Evolutionary conservation across 2,797 vertebrate species (phyloP), one percentile per base, ranked within the genome.

Genomic region (Falco berigora): DNA sequence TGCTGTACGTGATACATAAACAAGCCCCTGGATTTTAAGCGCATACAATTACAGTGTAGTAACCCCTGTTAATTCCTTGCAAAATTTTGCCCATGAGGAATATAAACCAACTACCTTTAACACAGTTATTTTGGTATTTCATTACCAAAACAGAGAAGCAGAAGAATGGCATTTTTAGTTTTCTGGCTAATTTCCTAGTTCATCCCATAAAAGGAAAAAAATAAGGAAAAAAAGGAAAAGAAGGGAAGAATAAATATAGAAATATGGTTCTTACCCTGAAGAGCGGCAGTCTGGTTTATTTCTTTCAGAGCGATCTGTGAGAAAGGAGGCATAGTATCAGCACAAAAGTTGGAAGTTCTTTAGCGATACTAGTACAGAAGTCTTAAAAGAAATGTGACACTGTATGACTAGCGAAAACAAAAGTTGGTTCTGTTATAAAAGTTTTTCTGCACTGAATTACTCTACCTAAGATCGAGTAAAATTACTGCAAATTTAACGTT

Each of bases 221-320:
- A 8, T 19, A 40, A 49, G 36, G 5, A 44, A 44, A 89, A 94
- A 84, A 92, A 28, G 3, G 10, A 63, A 42, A 63, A 40, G 5
- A 81, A 84, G 4, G 3, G 25, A 85, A 91, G 24, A 93, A 95
- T 76, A 90, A 95, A 90, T 56, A 91, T 32, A 94, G 53, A 91
- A 96, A 96, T 66, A 87, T 4, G 78, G 56, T 90, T 97, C 98
- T 97, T 98, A 99, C 99, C 99, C 98, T 90, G 98, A 98, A 91
- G 98, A 98, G 52, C 97, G 98, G 94, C 97, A 98, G 66, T 99
- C 98, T 91, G 98, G 96, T 92, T 99, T 99, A 97, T 98, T 98
- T 97, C 98, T 98, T 95, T 99, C 98, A 92, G 98, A 98, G 92
- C 97, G 97, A 98, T 98, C 99, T 99, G 98, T 47, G 94, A 97